A percentile compares a stretch with the other conserved stretches of the same genome.
Conservation (phyloP, 2,888 invertebrate genomes). For the Cyrtodaria siliqua region DNA sequence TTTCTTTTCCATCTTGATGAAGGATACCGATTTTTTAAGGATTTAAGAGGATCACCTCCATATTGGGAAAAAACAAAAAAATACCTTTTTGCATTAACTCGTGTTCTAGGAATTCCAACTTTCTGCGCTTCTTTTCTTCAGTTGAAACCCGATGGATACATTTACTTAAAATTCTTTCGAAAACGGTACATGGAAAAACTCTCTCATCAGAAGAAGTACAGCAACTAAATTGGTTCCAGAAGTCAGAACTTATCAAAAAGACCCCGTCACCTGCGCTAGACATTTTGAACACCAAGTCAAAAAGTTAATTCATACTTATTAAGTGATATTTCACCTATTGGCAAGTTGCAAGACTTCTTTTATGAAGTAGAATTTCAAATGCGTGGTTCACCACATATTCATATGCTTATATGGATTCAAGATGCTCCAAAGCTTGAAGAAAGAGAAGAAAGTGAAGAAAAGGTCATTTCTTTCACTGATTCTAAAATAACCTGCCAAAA, state of each 20-base stretch:
- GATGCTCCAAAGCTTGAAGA: conserved; percentile 34
- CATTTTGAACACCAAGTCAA: conserved; percentile 47
- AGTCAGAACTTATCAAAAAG: conserved; percentile 30
- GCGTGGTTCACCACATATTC: conserved; percentile 55
- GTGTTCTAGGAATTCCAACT: conserved; percentile 40
- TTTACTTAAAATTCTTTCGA: conserved; percentile 28
- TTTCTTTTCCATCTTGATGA: conserved; percentile 23
- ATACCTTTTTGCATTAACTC: conserved; percentile 34
- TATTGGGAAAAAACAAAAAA: conserved; percentile 52
- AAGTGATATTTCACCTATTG: background rate
- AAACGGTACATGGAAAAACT: conserved; percentile 20
- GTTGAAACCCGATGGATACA: conserved; percentile 58
- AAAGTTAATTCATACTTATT: background rate
- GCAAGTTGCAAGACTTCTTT: conserved; percentile 42
- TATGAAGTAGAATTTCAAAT: conserved; percentile 32
- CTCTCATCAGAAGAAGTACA: conserved; percentile 9
- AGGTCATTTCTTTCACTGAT: conserved; percentile 31
- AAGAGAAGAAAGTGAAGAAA: background rate
- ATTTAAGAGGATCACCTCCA: conserved; percentile 50
- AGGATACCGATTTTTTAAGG: conserved; percentile 37
- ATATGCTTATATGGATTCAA: conserved; percentile 50
- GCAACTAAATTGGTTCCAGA: conserved; percentile 22
- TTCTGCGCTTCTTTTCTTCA: conserved; percentile 46
- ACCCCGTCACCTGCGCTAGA: conserved; percentile 57
- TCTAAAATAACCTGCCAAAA: conserved; percentile 25